Base-by-base conservation (phyloP, 2,888 invertebrate species). In the Drosophila subsilvestris region DNA sequence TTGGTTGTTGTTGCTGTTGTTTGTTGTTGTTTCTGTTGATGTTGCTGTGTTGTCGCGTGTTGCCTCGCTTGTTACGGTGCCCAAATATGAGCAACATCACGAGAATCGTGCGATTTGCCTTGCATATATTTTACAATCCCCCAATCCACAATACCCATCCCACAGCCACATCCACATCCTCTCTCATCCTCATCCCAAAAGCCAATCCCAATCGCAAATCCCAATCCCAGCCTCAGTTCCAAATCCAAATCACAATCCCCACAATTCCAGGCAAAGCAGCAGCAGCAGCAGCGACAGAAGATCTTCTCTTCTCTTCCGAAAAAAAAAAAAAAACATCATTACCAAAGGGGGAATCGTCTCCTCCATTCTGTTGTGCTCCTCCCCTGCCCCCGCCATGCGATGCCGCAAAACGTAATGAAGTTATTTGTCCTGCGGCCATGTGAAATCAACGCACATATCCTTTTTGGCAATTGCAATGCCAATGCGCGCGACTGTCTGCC, bases 71-170 rank as follows among this genome's bases (percentile, higher is more conserved):
- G 80, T 88, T 80, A 86, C 80, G 83, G 73, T 89, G 89, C 83
- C 89, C 90, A 89, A 90, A 90, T 90, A 90, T 90, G 90, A 90
- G 90, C 89, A 90, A 86, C 89, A 89, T 90, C 90, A 90, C 90
- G 90, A 90, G 89, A 90, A 90, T 90, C 90, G 90, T 90, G 90
- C 89, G 89, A 84, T 83, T 88, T 88, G 80, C 86, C 80, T 90
- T 90, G 85, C 89, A 88, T 84, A 85, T 88, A 85, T 86, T 88
- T 85, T 79, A 86, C 85, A 81, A 86, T 83, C 63, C 74, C 63
- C 80, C 65, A 76, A 50, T 44, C 32, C 43, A 32, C 29, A 32
- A 32, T n/a, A 53, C 57, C 45, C 53, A 17, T 17, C 42, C 55
- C 71, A 70, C 29, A 66, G 3, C 58, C 78, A 71, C 68, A 25